Conservation (phyloP, 2,888 invertebrate species). For the Thera obeliscata region DNA sequence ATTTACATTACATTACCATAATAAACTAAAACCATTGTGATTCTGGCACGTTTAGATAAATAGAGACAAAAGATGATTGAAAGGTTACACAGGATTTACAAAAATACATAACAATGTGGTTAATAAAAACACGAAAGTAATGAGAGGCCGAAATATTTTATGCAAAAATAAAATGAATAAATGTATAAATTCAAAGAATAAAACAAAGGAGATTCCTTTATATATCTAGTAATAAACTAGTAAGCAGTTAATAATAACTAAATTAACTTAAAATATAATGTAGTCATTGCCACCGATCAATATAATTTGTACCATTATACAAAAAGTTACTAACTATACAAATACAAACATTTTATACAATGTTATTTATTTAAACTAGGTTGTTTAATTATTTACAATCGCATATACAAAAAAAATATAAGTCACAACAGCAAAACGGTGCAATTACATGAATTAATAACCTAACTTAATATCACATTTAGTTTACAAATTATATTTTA, state of each 20-base stretch:
- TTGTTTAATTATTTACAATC: conserved; percentile 41
- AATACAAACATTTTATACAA: conserved; percentile 27
- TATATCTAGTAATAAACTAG: conserved; percentile 6
- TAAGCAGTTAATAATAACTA: not conserved
- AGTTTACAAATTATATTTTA: conserved; percentile 44
- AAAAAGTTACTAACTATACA: conserved; percentile 41
- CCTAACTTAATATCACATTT: conserved; percentile 76
- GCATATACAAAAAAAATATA: conserved; percentile 44
- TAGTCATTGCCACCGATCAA: conserved; percentile 10
- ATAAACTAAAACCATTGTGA: conserved; percentile 42
- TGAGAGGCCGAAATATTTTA: not conserved
- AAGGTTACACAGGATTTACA: conserved; percentile 13
- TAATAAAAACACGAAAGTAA: conserved; percentile 1
- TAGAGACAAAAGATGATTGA: conserved; percentile 29
- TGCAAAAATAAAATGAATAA: conserved; percentile 14
- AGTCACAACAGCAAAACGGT: conserved; percentile 40
- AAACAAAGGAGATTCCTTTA: conserved; percentile 26
- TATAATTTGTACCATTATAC: conserved; percentile 33
- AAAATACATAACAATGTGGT: conserved; percentile 10
- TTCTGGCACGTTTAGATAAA: conserved; percentile 36
- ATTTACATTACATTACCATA: conserved; percentile 41
- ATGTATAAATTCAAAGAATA: conserved; percentile 27
- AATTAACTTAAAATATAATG: conserved; percentile 15
- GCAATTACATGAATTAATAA: conserved; percentile 48
- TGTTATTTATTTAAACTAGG: conserved; percentile 4